Base-by-base conservation (phyloP, 2,797 vertebrate genomes). In the Tragopan temminckii region DNA sequence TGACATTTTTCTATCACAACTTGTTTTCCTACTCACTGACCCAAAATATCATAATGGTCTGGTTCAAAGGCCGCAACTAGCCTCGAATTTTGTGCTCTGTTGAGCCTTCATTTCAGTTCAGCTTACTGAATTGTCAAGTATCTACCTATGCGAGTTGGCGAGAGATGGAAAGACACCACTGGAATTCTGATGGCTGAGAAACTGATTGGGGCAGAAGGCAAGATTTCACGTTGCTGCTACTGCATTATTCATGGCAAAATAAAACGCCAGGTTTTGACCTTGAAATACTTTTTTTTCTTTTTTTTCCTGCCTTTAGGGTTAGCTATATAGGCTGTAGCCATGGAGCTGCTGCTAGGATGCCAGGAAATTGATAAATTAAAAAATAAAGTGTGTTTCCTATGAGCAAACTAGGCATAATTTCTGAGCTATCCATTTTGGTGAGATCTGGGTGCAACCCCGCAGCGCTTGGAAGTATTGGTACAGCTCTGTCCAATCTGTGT, bases 1-100 rank as follows among this genome's bases (percentile, higher is more conserved):
- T 94, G 95, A 93, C 85, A 83, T 97, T 95, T 97, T n/a, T 42
- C 66, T 67, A 58, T 74, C 43, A 81, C 85, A 55, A 45, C 78
- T 93, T 91, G 85, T 94, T 96, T 96, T 96, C 88, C 63, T 97
- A 91, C 86, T 93, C 94, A 67, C 88, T 93, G 91, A 96, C 92
- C 97, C 92, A 79, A 92, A 63, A 85, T 76, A 20, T 75, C 93
- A 53, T 89, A 84, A 87, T 57, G 62, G 90, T 83, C 83, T 90
- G 85, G 92, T 96, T 96, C 91, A 95, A 93, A 87, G 90, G 52
- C 89, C 92, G 42, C 82, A 68, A 52, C 29, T 82, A 64, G 77
- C 79, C 95, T 94, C 80, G 71, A 11, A 90, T 96, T 88, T 95
- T 91, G 87, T 90, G 94, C 95, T 97, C 90, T 94, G 63, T 74